These are phyloP conservation scores for Haliclona indistincta DNA, from an alignment of 37 sponge, comb jelly and placozoan species.

Conservation along the genomic window DNA sequence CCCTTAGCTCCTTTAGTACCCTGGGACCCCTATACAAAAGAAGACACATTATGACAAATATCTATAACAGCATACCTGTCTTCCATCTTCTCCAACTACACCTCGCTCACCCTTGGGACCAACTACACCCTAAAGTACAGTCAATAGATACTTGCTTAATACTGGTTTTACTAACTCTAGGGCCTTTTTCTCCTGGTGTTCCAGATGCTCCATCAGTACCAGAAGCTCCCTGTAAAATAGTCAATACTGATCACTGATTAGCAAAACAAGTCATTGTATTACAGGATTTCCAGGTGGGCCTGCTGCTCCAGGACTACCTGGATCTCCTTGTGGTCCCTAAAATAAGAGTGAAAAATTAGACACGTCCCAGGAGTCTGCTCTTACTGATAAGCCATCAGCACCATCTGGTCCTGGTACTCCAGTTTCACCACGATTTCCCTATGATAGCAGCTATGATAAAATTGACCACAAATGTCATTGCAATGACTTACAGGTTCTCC, in stretches of 20 bases:
- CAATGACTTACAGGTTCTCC: conserved; percentile 38
- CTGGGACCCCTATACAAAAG: conserved; percentile 3
- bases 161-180: not conserved
- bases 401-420: conserved; percentile 45
- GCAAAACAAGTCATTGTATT: not conserved
- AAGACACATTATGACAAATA: no score
- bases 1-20: conserved; percentile 24
- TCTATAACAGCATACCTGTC: no score
- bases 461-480: not conserved
- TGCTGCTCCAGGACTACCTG: conserved; percentile 35
- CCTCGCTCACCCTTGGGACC: conserved; percentile 3
- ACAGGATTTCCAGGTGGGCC: conserved; percentile 60
- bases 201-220: not conserved
- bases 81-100: not conserved
- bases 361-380: not conserved
- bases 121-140: not conserved
- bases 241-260: not conserved
- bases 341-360: not conserved
- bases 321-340: conserved; percentile 9
- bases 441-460: not conserved
- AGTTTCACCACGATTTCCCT: conserved; percentile 11
- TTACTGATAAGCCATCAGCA: conserved; percentile 25
- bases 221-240: not conserved
- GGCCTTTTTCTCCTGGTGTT: not conserved
- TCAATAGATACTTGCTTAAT: not conserved